A percentile compares a stretch with the other conserved stretches of the same genome.
Conservation (phyloP, 2,797 vertebrate species). For the Oreonectes daqikongensis region DNA sequence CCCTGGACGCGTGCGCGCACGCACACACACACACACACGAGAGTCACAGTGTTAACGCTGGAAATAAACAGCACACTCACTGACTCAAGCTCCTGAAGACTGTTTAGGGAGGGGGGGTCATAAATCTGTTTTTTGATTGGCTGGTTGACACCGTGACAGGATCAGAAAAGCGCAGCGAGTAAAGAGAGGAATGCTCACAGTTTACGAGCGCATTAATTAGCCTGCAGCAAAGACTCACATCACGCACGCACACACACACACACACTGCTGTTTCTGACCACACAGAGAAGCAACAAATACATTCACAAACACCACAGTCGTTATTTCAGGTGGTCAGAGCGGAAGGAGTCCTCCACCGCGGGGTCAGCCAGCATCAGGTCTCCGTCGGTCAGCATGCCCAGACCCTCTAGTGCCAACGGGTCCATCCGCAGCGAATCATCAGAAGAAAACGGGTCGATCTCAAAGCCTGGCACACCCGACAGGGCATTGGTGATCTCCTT, state of each 20-base stretch:
- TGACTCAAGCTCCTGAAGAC: too few relatives aligned
- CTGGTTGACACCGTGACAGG: too few relatives aligned
- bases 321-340: slow-evolving; percentile 87
- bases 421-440: slow-evolving; percentile 88
- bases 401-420: slow-evolving; percentile 84
- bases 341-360: slow-evolving; percentile 90
- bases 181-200: slow-evolving; percentile 42
- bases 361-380: slow-evolving; percentile 90
- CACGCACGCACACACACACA: neutral
- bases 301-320: neutral
- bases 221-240: slow-evolving; percentile 64
- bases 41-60: too few relatives aligned
- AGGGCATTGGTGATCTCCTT: slow-evolving; percentile 89
- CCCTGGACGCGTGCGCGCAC: neutral
- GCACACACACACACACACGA: neutral
- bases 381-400: slow-evolving; percentile 85
- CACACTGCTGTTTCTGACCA: slow-evolving; percentile 36
- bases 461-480: slow-evolving; percentile 88
- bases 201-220: slow-evolving; percentile 58
- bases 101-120: too few relatives aligned
- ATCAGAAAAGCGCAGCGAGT: slow-evolving; percentile 5
- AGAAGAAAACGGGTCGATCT: slow-evolving; percentile 82
- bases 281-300: neutral
- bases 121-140: neutral
- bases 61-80: too few relatives aligned